phyloP scores from a whole-genome alignment of 2,888 invertebrate genomes.

The Eristalis tenax region DNA sequence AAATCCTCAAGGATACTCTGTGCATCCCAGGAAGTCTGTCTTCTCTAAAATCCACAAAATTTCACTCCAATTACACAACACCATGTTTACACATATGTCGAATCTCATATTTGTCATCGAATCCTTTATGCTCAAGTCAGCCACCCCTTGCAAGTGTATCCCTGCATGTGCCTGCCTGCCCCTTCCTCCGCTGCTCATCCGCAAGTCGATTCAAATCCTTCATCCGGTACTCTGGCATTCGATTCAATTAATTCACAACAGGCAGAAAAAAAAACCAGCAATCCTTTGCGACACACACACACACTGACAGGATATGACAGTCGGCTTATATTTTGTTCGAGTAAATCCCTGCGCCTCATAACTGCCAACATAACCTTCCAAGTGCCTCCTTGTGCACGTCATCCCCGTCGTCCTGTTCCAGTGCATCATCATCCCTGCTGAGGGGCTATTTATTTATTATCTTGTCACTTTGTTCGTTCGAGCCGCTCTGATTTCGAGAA shows the following conservation, averaged over 20 bases:
- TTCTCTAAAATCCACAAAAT: conserved; percentile 42
- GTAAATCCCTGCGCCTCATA: conserved; percentile 36
- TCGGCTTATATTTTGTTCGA: conserved; percentile 75
- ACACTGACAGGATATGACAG: conserved; percentile 76
- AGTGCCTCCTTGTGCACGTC: conserved; percentile 5
- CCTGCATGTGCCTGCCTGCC: too few relatives aligned
- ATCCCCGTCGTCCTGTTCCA: conserved; percentile 29
- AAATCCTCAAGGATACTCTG: not conserved
- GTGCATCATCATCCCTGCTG: conserved; percentile 43
- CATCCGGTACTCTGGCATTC: conserved; percentile 73
- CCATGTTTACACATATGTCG: conserved; percentile 81
- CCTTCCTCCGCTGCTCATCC: not conserved
- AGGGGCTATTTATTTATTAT: conserved; percentile 72
- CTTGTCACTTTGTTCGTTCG: conserved; percentile 65
- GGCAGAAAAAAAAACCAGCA: conserved; percentile 73
- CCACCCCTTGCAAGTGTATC: conserved; percentile 10
- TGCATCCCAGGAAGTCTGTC: not conserved
- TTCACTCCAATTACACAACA: conserved; percentile 80
- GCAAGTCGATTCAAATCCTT: conserved; percentile 6
- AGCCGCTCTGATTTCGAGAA: conserved; percentile 50
- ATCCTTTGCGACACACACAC: conserved; percentile 36
- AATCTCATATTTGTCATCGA: conserved; percentile 81
- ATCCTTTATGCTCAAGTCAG: conserved; percentile 74
- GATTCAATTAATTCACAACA: conserved; percentile 79
- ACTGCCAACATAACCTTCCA: conserved; percentile 25